Base-by-base conservation (phyloP, 2,113 vertebrate genomes). In the Genyomyrus donnyi region DNA sequence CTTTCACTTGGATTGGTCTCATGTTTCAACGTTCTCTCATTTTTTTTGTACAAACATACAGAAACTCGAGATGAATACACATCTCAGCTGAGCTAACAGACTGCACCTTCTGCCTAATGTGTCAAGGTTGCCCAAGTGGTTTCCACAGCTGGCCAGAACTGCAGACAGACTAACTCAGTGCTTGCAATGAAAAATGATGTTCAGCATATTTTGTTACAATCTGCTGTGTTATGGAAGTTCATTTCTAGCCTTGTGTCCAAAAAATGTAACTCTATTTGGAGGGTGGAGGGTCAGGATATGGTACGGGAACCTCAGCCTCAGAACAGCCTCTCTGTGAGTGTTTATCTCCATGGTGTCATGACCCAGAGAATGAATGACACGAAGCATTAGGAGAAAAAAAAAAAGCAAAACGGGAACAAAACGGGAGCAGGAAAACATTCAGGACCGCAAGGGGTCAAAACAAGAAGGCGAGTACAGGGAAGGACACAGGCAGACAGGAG, bases 71-170 rank as follows among this genome's bases (percentile, higher is more conserved):
- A 97, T 98, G 98, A 98, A 98, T 97, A 98, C 96, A 93, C 95
- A 94, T 93, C 95, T 96, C 97, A 98, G 97, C 98, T 98, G 97
- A 97, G 97, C 95, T 98, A 99, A 99, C 96, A 98, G 94, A 93
- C 94, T 93, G 1, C 66, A 58, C 15, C 52, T 80, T 42, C 46
- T 53, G 45, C 27, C 27, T 10, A 24, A 89, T 9, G 31, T 84
- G 35, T 52, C 77, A n/a, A 58, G 50, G 50, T 35, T 80, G 39
- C n/a, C 15, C 42, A 1, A 48, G 58, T 11, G 21, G 88, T 13
- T 39, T 49, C 42, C 88, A 77, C 24, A 35, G 48, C 62, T 80
- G 46, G 42, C 49, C 17, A 9, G 48, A 50, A 84, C 48, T 84
- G 70, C 49, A 89, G 35, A 89, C 15, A 21, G 19, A 19, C 31